Evolutionary conservation across 1,140 invertebrate species (phyloP), one percentile per base, ranked within the genome.

Genomic region (Drosophila bocqueti): DNA sequence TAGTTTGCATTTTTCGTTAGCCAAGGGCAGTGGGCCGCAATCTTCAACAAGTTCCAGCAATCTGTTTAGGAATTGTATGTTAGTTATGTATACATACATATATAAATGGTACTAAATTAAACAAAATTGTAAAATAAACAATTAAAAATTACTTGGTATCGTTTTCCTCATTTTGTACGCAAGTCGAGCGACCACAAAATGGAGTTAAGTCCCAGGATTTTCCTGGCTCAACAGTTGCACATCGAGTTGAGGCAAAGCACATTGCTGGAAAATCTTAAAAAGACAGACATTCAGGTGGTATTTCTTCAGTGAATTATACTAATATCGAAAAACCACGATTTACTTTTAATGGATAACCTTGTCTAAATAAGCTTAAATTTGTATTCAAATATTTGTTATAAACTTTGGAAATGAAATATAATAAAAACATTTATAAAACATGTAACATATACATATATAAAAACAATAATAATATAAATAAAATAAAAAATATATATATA

Each of bases 221-320:
- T 43, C 95, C 95, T 38, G 96, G 96, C 89, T 97, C 96, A 34
- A 97, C 95, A 16, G 97, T 97, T 2, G 96, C 96, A 92, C 97
- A 98, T 69, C 95, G 95, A n/a, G 97, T 98, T 0, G 96, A 97
- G 2, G 97, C 97, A 93, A 98, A 98, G 87, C 97, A 98, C 94
- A 97, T 95, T 11, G 96, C 96, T 47, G 97, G 97, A 94, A 98
- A 98, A 94, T 98, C 97, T 98, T 93, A 8, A 93, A 65, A 29
- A 9, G 26, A 15, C 16, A 26, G 4, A 38, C 1, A 36, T 34
- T 52, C 5, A 21, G 4, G 8, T 24, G 21, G 29, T 34, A 34
- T 3, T 38, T 38, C 2, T 24, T 46, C 2, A 24, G 11, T 34
- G 31, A 2, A 24, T 24, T 21, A 21, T 21, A 21, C 21, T 21